phyloP scores from a whole-genome alignment of 2,797 vertebrate genomes.

The Gastrophryne carolinensis region DNA sequence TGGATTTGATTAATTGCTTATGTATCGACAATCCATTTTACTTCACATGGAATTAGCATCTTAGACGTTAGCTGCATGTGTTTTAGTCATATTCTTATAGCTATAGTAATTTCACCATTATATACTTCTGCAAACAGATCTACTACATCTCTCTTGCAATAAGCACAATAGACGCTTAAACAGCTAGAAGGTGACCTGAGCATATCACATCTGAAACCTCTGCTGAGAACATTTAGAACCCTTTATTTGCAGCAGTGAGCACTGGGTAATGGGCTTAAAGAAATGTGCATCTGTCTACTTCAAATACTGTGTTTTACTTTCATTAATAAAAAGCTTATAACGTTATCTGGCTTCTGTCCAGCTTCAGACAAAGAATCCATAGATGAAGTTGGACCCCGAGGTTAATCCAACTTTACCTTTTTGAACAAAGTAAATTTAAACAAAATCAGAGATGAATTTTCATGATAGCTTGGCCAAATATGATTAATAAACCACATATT shows the following conservation, averaged over 20 bases:
- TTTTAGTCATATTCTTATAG: not conserved
- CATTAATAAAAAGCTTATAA: slow-evolving; percentile 55
- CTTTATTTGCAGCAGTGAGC: not conserved
- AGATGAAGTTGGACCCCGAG: slow-evolving; percentile 61
- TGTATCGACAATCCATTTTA: not conserved
- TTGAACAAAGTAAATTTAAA: slow-evolving; percentile 63
- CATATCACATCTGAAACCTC: slow-evolving; percentile 11
- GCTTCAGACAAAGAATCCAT: slow-evolving; percentile 62
- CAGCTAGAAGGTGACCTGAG: not conserved
- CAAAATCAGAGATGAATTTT: slow-evolving; percentile 65
- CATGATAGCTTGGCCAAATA: slow-evolving; percentile 64
- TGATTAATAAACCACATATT: slow-evolving; percentile 63
- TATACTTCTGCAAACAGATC: not conserved
- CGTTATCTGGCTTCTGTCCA: slow-evolving; percentile 64
- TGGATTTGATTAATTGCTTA: not conserved
- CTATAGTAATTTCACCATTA: not conserved
- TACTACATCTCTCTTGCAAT: not conserved
- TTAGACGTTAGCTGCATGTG: not conserved
- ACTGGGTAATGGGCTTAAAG: slow-evolving; percentile 24
- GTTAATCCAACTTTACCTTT: slow-evolving; percentile 64
- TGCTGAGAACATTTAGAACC: slow-evolving; percentile 12
- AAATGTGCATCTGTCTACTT: slow-evolving; percentile 37
- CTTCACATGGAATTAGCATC: not conserved
- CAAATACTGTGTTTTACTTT: slow-evolving; percentile 35
- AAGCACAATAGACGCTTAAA: not conserved